These are phyloP conservation scores for Hystrix brachyura DNA, from an alignment of 2,113 vertebrate species.

Conservation along the genomic window DNA sequence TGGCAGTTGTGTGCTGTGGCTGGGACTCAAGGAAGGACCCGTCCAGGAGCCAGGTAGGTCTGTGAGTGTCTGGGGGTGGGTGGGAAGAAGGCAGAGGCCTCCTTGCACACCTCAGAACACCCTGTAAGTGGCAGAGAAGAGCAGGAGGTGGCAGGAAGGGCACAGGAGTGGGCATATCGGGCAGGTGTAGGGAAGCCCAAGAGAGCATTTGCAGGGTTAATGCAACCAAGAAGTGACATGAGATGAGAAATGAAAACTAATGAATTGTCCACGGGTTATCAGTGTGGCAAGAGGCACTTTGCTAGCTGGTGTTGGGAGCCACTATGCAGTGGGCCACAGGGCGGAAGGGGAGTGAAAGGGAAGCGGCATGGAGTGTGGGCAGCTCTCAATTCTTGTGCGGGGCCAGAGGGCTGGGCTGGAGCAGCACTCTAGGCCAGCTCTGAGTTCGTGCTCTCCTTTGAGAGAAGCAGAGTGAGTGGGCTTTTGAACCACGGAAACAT, in stretches of 20 bases:
- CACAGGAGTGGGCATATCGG: neutral
- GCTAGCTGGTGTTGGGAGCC: neutral
- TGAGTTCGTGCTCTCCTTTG: neutral
- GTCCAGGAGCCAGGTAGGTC: neutral
- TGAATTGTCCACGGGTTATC: fast-evolving
- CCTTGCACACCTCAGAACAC: neutral
- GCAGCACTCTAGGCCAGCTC: no score
- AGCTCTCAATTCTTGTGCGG: neutral
- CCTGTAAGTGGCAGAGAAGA: neutral
- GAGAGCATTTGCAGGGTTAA: no score
- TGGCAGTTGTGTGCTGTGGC: neutral
- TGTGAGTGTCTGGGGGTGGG: neutral
- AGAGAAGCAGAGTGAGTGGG: neutral
- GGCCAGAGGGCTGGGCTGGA: neutral
- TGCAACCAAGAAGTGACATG: neutral
- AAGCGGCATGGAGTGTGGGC: neutral
- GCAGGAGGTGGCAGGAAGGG: neutral
- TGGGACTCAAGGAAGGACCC: neutral
- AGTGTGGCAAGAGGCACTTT: neutral
- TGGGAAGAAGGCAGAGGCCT: neutral
- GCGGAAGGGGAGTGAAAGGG: no score
- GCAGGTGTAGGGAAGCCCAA: neutral
- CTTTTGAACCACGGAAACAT: neutral
- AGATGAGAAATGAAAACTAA: neutral
- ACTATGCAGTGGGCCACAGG: neutral